Conservation (phyloP, 1,140 invertebrate species). For the Brachionus sp. region DNA sequence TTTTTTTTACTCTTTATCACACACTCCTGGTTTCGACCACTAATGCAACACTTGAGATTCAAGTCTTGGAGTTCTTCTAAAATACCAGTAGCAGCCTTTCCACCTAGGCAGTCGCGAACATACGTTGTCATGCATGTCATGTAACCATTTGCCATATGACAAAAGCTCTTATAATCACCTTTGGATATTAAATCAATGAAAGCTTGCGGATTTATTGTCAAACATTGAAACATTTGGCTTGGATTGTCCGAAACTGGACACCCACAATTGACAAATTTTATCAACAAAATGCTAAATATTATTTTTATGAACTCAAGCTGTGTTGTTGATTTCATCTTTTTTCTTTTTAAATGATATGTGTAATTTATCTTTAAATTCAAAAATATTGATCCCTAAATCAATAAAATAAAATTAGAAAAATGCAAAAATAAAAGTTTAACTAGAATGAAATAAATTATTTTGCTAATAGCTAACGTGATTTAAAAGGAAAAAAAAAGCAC, state of each 20-base stretch:
- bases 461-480: background rate
- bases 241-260: slow-evolving; percentile 42
- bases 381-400: background rate
- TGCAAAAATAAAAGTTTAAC: background rate
- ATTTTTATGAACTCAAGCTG: background rate
- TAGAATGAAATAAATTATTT: background rate
- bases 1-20: slow-evolving; percentile 6
- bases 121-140: slow-evolving; percentile 42
- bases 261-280: background rate
- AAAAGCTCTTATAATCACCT: slow-evolving; percentile 44
- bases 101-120: slow-evolving; percentile 32
- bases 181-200: slow-evolving; percentile 46
- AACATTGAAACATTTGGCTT: slow-evolving; percentile 44
- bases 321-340: background rate
- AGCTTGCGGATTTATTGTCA: slow-evolving; percentile 42
- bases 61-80: slow-evolving; percentile 40
- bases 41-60: slow-evolving; percentile 43
- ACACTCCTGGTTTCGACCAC: slow-evolving; percentile 28
- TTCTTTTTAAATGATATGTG: background rate
- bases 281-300: background rate
- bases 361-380: background rate
- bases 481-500: background rate
- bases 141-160: slow-evolving; percentile 43
- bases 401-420: background rate
- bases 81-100: slow-evolving; percentile 40